These are phyloP conservation scores for Caiman crocodilus DNA, from an alignment of 2,797 vertebrate species.

Conservation along the genomic window DNA sequence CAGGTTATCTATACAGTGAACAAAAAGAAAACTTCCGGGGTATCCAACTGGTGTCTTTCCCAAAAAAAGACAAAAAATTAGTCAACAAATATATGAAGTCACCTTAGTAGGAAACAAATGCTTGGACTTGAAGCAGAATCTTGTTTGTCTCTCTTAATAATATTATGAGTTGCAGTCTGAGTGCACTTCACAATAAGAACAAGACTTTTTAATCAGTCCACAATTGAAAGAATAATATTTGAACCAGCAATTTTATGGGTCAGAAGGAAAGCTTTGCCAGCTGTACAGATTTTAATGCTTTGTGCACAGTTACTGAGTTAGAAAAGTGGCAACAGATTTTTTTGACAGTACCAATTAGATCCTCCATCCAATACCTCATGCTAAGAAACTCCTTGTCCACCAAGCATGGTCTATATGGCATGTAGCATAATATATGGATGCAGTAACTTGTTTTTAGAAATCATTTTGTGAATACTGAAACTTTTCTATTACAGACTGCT, in stretches of 20 bases:
- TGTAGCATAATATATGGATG: neutral
- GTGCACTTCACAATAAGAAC: neutral
- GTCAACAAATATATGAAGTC: neutral
- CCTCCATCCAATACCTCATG: constrained; percentile 22
- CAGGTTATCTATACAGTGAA: neutral
- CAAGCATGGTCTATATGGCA: neutral
- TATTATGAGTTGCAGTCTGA: constrained; percentile 19
- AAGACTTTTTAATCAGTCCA: constrained; percentile 26
- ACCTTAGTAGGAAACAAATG: neutral
- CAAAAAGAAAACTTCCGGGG: neutral
- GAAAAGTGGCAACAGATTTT: constrained; percentile 56
- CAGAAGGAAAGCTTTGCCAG: constrained; percentile 39
- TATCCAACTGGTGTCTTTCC: constrained; percentile 1
- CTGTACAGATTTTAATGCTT: constrained; percentile 52
- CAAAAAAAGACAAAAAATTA: constrained; percentile 18
- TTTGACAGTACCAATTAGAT: constrained; percentile 52
- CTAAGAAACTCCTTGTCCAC: neutral
- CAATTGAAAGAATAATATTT: neutral
- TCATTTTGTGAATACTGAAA: constrained; percentile 20
- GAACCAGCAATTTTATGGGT: constrained; percentile 50
- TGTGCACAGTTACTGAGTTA: constrained; percentile 51
- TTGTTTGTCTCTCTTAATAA: neutral
- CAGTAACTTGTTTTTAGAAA: constrained; percentile 27
- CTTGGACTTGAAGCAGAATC: neutral
- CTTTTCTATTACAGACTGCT: constrained; percentile 31